Evolutionary conservation across 2,888 invertebrate genomes (phyloP).

Genomic region (Gari tellinella): DNA sequence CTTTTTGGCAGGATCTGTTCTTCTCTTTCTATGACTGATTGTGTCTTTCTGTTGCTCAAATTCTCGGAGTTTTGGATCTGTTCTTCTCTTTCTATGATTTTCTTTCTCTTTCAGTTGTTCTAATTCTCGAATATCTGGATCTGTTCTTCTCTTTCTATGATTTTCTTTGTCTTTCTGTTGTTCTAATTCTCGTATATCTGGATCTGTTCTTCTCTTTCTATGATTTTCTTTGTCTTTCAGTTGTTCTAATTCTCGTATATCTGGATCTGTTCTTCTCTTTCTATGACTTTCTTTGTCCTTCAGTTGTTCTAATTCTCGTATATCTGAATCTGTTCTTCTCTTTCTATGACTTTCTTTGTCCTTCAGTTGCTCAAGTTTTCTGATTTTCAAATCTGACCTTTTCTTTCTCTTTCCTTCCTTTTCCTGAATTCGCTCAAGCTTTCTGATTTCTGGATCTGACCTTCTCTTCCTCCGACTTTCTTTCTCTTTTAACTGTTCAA

Average conservation of each 20-base stretch:
- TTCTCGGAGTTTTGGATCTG: background rate
- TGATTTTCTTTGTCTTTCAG: background rate
- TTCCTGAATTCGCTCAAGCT: background rate
- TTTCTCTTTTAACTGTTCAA: too few relatives aligned
- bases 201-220: slow-evolving; percentile 1
- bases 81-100: background rate
- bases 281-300: background rate
- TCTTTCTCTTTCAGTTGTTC: background rate
- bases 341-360: background rate
- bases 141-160: slow-evolving; percentile 1
- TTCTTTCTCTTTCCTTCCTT: background rate
- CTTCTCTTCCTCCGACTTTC: too few relatives aligned
- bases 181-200: too few relatives aligned
- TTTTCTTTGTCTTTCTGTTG: background rate
- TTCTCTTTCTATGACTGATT: background rate
- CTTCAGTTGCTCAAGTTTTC: background rate
- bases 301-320: too few relatives aligned
- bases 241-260: background rate
- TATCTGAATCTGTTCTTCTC: background rate
- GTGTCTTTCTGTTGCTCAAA: background rate
- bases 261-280: background rate
- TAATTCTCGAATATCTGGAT: background rate
- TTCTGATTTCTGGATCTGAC: too few relatives aligned
- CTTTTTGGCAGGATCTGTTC: slow-evolving; percentile 1
- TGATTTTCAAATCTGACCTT: background rate